Base-by-base conservation (phyloP, 2,113 vertebrate species). In the Hystrix brachyura region DNA sequence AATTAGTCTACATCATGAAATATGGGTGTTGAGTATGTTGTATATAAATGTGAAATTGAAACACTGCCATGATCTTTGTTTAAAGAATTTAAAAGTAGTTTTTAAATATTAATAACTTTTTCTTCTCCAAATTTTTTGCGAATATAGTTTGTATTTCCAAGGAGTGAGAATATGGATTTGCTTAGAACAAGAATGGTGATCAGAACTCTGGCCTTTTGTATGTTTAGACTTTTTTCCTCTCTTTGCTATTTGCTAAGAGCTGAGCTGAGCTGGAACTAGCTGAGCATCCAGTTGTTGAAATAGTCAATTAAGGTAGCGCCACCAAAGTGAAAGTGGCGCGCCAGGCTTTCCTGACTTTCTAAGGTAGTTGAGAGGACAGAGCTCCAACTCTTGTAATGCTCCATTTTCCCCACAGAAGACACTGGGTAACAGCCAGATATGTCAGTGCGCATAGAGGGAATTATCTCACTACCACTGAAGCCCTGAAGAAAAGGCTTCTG, bases 31-130 rank as follows among this genome's bases (percentile, higher is more conserved):
- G 67, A 53, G n/a, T 21, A 38, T 7, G 23, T n/a, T 38, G 13
- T 46, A 59, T 80, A 74, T 89, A 46, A 67, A 79, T 69, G 38
- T 19, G 51, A 80, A 80, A 74, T 55, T 65, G 85, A 82, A 96
- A 87, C 60, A 69, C 11, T 27, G 17, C 43, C n/a, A 2, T 43
- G n/a, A 74, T 93, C 59, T 82, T 87, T 74, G 55, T 69, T 84
- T 87, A 80, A 72, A 89, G 43, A 86, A 80, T 55, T 93, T 84
- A 67, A 91, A 89, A 43, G 1, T n/a, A 74, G 27, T 78, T 88
- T 84, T 79, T 38, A 17, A 79, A 57, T 85, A 62, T 92, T n/a
- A 94, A 38, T 80, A 86, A 64, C 10, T 32, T 92, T 51, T 86
- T 55, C 32, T 55, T 38, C 57, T 84, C 8, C 32, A 79, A 60